Conservation (phyloP, 2,888 invertebrate species). For the Melieria crassipennis region DNA sequence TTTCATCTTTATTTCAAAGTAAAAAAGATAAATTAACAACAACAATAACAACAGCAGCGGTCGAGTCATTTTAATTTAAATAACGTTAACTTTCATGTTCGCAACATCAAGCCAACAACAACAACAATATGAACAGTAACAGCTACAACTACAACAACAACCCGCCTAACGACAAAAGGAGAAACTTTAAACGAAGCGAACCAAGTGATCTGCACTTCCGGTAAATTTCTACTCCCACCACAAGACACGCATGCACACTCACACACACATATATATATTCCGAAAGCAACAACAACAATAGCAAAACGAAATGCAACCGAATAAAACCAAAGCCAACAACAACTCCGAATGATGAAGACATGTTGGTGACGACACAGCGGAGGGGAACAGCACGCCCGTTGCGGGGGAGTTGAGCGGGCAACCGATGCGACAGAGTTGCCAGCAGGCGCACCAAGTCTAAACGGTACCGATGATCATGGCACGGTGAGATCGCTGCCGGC, state of each 20-base stretch:
- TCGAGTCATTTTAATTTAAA: conserved; percentile 58
- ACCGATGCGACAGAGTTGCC: too few relatives aligned
- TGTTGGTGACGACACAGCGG: neutral
- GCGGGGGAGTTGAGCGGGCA: neutral
- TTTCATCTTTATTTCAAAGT: conserved; percentile 33
- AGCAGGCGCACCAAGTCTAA: too few relatives aligned
- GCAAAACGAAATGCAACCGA: conserved; percentile 1
- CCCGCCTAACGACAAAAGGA: conserved; percentile 20
- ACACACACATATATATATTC: conserved; percentile 6
- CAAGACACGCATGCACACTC: conserved; percentile 2
- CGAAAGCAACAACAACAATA: neutral
- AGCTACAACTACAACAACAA: conserved; percentile 28
- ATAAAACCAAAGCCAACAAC: neutral
- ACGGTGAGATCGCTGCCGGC: too few relatives aligned
- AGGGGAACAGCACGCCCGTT: neutral
- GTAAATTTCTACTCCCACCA: conserved; percentile 39
- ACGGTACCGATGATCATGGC: too few relatives aligned
- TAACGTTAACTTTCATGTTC: conserved; percentile 57
- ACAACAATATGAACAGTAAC: conserved; percentile 34
- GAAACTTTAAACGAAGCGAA: conserved; percentile 34
- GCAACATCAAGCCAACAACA: conserved; percentile 44
- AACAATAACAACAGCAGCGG: conserved; percentile 24
- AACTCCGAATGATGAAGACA: neutral
- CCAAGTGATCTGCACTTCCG: conserved; percentile 39
- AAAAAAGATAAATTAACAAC: conserved; percentile 46